Evolutionary conservation across 2,888 invertebrate species (phyloP), one percentile per base, ranked within the genome.

Genomic region (Acleris emargana): DNA sequence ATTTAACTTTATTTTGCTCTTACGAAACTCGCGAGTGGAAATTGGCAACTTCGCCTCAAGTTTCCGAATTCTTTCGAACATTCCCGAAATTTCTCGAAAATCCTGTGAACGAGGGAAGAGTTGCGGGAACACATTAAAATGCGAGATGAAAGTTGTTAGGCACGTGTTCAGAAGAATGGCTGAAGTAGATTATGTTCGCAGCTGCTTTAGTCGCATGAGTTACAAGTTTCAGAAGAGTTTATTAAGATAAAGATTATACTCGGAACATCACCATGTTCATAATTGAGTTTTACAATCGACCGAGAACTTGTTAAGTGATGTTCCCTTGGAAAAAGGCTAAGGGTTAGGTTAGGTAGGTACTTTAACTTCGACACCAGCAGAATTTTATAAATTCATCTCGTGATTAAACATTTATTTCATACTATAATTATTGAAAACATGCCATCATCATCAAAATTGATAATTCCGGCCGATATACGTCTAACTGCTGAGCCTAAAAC

Each of bases 121-220:
- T 58, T 58, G 17, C 5, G 57, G 45, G 49, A 49, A 5, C 58
- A 32, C 60, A 45, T 53, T 43, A 45, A 28, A 53, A 53, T 60
- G 25, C 43, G 28, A 18, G 25, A 25, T 18, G 11, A n/a, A 45
- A 43, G 18, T 42, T 59, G 6, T 13, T 54, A 42, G 20, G 42
- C 22, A 25, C 43, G 22, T 45, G 45, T 45, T 45, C 43, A 22
- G 45, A 57, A 49, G 25, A 45, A 16, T 17, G n/a, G 45, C 45
- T 45, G 7, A n/a, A 45, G 45, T 45, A 45, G 45, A 45, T 45
- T 16, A 45, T 45, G 45, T n/a, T 45, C n/a, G n/a, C 45, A 17
- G 45, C n/a, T 38, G 49, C 17, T 1, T 20, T n/a, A 18, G 49
- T 18, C 20, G 49, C 18, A 49, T 9, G 17, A 49, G 18, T 49